Evolutionary conservation across 2,113 vertebrate genomes (phyloP).

Genomic region (Geothlypis trichas): DNA sequence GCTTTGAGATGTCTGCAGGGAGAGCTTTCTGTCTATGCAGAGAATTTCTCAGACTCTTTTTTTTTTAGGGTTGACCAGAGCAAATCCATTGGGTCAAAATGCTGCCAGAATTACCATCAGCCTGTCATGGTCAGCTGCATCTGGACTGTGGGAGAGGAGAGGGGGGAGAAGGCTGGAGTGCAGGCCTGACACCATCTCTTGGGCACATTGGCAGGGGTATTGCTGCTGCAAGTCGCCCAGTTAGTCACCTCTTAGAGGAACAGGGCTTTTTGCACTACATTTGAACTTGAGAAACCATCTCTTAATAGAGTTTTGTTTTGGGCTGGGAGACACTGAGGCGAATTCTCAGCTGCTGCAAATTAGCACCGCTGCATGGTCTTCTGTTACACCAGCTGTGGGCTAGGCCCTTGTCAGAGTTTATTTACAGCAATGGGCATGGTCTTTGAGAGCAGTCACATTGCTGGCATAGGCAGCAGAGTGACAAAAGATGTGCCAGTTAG

Average conservation of each 20-base stretch:
- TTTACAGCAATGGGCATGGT: conserved; percentile 1
- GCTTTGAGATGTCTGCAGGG: neutral
- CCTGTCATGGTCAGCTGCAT: neutral
- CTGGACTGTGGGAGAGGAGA: neutral
- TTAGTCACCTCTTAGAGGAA: neutral
- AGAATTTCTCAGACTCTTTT: neutral
- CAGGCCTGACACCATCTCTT: neutral
- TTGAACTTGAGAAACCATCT: conserved; percentile 39
- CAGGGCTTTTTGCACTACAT: neutral
- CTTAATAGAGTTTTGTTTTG: conserved; percentile 50
- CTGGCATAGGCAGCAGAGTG: neutral
- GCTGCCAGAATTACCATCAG: neutral
- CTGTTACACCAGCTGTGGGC: conserved; percentile 31
- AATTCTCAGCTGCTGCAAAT: conserved; percentile 67
- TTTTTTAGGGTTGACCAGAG: neutral
- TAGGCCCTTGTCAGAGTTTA: neutral
- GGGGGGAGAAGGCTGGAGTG: neutral
- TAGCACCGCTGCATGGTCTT: conserved; percentile 29
- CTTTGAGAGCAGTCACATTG: neutral
- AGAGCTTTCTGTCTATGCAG: neutral
- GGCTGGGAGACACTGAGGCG: neutral
- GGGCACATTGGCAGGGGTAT: neutral
- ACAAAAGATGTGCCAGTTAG: neutral
- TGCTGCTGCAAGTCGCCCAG: neutral
- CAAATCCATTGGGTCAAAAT: neutral